Evolutionary conservation across 2,113 vertebrate species (phyloP).

Genomic region (Marmota monax): DNA sequence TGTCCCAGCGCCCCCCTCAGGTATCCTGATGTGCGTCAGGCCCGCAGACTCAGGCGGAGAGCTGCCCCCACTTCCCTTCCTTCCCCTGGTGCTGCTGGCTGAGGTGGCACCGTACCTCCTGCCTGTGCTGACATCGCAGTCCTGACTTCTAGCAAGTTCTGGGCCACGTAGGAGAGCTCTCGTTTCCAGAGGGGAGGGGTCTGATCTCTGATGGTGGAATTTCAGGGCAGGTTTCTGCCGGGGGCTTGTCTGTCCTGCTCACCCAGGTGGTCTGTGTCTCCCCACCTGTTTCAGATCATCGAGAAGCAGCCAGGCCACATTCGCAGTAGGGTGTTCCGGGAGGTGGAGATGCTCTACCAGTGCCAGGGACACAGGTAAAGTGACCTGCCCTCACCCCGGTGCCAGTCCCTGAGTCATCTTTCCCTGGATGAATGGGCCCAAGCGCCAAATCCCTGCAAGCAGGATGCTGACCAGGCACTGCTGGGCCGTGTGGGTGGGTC

Average conservation of each 20-base stretch:
- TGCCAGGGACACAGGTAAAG: slow-evolving; percentile 99
- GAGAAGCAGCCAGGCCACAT: slow-evolving; percentile 97
- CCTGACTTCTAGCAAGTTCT: neutral
- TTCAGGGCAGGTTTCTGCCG: neutral
- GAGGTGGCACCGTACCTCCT: neutral
- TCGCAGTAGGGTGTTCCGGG: slow-evolving; percentile 96
- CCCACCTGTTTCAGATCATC: slow-evolving; percentile 91
- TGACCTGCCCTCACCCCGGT: neutral
- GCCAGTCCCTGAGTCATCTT: neutral
- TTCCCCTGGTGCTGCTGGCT: neutral
- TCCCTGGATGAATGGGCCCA: neutral
- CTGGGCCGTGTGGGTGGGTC: neutral
- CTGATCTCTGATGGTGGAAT: neutral
- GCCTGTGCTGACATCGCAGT: neutral
- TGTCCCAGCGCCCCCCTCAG: neutral
- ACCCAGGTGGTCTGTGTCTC: neutral
- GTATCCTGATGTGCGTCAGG: fast-evolving
- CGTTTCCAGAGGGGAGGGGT: neutral
- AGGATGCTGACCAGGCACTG: neutral
- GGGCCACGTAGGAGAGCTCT: neutral
- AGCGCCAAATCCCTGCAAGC: neutral
- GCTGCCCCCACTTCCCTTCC: neutral
- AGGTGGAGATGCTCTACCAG: slow-evolving; percentile 99
- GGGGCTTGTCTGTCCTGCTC: neutral
- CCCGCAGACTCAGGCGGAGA: neutral